Conservation (phyloP, 2,888 invertebrate genomes). For the Liopterus haemorrhoidalis region DNA sequence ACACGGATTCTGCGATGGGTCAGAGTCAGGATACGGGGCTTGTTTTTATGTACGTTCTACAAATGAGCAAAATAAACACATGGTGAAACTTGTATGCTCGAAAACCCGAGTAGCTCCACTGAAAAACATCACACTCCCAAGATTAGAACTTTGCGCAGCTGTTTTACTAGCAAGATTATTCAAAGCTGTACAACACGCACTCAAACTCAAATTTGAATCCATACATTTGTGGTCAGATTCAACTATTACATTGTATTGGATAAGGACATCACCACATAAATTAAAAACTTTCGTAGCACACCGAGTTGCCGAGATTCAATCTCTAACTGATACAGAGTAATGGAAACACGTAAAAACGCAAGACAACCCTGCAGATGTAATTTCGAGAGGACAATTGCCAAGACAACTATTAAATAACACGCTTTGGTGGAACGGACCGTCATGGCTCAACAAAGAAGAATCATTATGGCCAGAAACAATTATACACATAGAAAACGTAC, state of each 20-base stretch:
- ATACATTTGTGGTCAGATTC: slow-evolving; percentile 32
- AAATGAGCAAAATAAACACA: too few species aligned
- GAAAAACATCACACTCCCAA: slow-evolving; percentile 30
- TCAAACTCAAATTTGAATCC: slow-evolving; percentile 10
- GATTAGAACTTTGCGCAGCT: slow-evolving; percentile 33
- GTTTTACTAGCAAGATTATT: slow-evolving; percentile 26
- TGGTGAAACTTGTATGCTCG: too few species aligned
- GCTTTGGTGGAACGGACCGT: slow-evolving; percentile 25
- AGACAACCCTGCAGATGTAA: slow-evolving; percentile 29
- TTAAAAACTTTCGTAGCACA: slow-evolving; percentile 32
- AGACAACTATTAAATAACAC: slow-evolving; percentile 12
- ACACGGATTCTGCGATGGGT: too few species aligned
- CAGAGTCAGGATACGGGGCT: too few species aligned
- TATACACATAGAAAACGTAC: too few species aligned
- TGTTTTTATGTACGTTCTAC: too few species aligned
- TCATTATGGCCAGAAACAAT: not conserved
- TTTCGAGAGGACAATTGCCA: slow-evolving; percentile 26
- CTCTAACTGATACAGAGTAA: slow-evolving; percentile 8
- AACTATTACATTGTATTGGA: slow-evolving; percentile 32
- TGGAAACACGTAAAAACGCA: slow-evolving; percentile 27
- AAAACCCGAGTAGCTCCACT: slow-evolving; percentile 36
- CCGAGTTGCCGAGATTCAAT: slow-evolving; percentile 29
- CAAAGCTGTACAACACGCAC: slow-evolving; percentile 7
- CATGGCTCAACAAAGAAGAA: slow-evolving; percentile 13
- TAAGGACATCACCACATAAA: slow-evolving; percentile 20